Base-by-base conservation (phyloP, 2,797 vertebrate genomes). In the Coracias cyanogaster region DNA sequence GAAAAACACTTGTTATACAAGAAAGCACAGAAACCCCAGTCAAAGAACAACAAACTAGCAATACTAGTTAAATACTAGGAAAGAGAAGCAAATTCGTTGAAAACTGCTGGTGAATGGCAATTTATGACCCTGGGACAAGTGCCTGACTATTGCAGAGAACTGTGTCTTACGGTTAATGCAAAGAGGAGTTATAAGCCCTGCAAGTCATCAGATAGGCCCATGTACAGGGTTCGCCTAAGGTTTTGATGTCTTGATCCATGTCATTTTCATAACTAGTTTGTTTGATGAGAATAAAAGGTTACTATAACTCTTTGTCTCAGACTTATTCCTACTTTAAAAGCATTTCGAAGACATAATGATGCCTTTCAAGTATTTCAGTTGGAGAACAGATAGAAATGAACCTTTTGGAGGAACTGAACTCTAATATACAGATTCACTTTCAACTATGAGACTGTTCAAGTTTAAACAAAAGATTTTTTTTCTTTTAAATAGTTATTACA, bases 181-280 rank as follows among this genome's bases (percentile, higher is more conserved):
- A 28, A 57, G 45, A 73, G 20, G 43, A 58, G 33, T 33, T 43
- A 71, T 0, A 4, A 49, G 37, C 3, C 43, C 26, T 77, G 43
- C 11, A 64, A 80, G 9, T 62, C 67, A 58, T 62, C 12, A 70
- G 26, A 84, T 0, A 73, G 28, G 62, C 25, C 6, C 12, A 73
- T 24, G 15, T 65, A 69, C 0, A 0, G 18, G 11, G 14, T 37
- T 67, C 22, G 9, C 49, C 62, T 49, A 43, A 43, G 19, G n/a
- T 26, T 74, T 41, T 62, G 18, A n/a, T 48, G 25, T 39, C 37
- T 66, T 73, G 41, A 49, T 62, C n/a, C 70, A 15, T 26, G 31
- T 52, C 3, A 45, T 41, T 82, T 86, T 81, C 43, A 7, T 41
- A 77, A 84, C 4, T 12, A 43, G 33, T 62, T 86, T 58, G 22